Conservation (phyloP, 1,140 invertebrate genomes). For the Choristoneura fumiferana region DNA sequence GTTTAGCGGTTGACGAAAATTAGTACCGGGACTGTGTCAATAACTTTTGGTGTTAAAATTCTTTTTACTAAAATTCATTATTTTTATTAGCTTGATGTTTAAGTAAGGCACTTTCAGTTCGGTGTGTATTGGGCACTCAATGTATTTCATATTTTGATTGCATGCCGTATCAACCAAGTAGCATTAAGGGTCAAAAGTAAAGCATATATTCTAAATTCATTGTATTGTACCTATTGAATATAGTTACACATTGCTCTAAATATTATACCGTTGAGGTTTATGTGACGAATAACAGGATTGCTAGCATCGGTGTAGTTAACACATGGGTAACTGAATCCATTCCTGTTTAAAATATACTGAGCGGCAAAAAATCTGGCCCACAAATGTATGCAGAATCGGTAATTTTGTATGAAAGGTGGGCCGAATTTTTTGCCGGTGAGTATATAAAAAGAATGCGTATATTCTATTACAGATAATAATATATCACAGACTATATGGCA, state of each 20-base stretch:
- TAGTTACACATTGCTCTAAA: slow-evolving; percentile 28
- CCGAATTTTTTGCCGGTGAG: no score
- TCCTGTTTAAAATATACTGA: no score
- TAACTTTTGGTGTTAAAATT: slow-evolving; percentile 14
- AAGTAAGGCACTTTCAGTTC: slow-evolving; percentile 33
- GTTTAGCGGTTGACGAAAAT: neutral
- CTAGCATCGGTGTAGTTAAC: no score
- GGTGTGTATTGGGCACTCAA: slow-evolving; percentile 25
- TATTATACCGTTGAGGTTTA: slow-evolving; percentile 6
- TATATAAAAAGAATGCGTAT: no score
- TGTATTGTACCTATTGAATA: slow-evolving; percentile 34
- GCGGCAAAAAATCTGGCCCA: no score
- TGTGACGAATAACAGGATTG: slow-evolving; percentile 2
- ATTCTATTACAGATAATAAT: no score
- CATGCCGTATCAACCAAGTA: slow-evolving; percentile 27
- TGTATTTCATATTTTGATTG: slow-evolving; percentile 29
- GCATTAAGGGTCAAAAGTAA: slow-evolving; percentile 46
- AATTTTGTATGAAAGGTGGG: no score
- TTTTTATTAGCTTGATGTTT: slow-evolving; percentile 32
- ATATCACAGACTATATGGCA: no score
- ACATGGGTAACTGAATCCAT: no score
- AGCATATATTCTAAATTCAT: slow-evolving; percentile 73
- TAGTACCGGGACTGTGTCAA: neutral
- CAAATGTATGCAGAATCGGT: no score
- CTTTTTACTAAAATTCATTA: slow-evolving; percentile 20